Conservation (phyloP, 2,888 invertebrate genomes). For the Platerodrilus igneus region DNA sequence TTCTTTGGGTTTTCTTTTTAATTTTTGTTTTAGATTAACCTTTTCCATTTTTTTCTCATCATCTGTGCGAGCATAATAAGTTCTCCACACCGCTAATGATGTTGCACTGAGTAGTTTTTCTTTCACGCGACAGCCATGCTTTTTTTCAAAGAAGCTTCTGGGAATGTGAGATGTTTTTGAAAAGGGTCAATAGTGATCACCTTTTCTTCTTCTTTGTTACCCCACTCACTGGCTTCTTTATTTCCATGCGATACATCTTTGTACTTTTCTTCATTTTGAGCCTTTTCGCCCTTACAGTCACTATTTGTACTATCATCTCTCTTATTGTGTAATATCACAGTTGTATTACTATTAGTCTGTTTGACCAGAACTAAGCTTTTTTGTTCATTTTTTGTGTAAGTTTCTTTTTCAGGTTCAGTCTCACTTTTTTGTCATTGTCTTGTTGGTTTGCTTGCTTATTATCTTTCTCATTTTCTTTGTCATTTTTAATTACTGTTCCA, state of each 20-base stretch:
- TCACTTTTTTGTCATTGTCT: too few relatives aligned
- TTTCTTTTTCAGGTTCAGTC: neutral
- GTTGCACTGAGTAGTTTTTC: constrained; percentile 2
- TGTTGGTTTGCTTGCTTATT: too few relatives aligned
- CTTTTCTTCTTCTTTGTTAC: neutral
- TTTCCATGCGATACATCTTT: constrained; percentile 1
- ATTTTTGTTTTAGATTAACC: constrained; percentile 1
- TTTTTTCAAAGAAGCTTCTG: neutral
- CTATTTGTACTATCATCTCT: neutral
- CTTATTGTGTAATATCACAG: constrained; percentile 3
- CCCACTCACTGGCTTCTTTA: too few relatives aligned
- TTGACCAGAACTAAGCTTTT: constrained; percentile 1
- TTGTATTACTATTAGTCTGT: neutral
- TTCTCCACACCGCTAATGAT: constrained; percentile 1
- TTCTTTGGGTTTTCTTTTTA: neutral
- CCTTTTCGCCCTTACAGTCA: too few relatives aligned
- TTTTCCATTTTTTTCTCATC: constrained; percentile 3
- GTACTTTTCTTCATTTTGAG: neutral
- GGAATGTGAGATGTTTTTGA: constrained; percentile 5
- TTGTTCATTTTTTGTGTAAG: constrained; percentile 3
- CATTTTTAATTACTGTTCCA: too few relatives aligned
- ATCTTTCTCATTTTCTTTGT: neutral
- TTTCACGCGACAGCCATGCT: constrained; percentile 1
- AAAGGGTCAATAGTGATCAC: neutral
- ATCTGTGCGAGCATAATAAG: constrained; percentile 1